phyloP scores from a whole-genome alignment of 2,797 vertebrate species.

The Buceros bicornis region DNA sequence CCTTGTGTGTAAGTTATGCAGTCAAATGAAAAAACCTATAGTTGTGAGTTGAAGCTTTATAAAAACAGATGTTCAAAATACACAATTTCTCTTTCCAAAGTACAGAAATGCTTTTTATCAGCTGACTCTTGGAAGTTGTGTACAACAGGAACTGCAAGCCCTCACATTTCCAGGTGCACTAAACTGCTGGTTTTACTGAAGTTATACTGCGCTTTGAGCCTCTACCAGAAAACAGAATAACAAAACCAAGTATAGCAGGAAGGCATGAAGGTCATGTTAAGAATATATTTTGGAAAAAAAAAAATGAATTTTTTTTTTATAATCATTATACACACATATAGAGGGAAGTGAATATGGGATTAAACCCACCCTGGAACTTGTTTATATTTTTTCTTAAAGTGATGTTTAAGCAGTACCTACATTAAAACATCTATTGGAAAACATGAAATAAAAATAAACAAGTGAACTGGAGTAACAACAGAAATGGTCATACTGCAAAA shows the following conservation, averaged over 20 bases:
- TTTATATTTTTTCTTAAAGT: background rate
- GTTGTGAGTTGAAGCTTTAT: constrained; percentile 3
- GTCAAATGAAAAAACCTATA: background rate
- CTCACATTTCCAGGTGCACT: constrained; percentile 82
- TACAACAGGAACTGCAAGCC: constrained; percentile 78
- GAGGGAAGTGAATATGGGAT: background rate
- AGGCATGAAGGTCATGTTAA: background rate
- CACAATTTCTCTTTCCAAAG: constrained; percentile 10
- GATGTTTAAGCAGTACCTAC: background rate
- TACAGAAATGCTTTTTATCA: constrained; percentile 48
- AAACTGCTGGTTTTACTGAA: constrained; percentile 64
- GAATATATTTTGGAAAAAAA: background rate
- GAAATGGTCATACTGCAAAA: background rate
- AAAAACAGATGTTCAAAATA: constrained; percentile 28
- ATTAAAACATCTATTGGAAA: background rate
- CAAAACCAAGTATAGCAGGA: constrained; percentile 77
- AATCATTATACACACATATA: background rate
- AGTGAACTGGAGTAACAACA: background rate
- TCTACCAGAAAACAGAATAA: constrained; percentile 72
- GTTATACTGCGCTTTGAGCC: constrained; percentile 69
- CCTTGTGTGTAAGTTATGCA: background rate
- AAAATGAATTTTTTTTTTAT: background rate
- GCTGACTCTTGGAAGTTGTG: constrained; percentile 47
- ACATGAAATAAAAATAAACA: background rate
- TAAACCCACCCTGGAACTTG: background rate